Evolutionary conservation across 2,113 vertebrate species (phyloP), one percentile per base, ranked within the genome.

Genomic region (Sylvia atricapilla): DNA sequence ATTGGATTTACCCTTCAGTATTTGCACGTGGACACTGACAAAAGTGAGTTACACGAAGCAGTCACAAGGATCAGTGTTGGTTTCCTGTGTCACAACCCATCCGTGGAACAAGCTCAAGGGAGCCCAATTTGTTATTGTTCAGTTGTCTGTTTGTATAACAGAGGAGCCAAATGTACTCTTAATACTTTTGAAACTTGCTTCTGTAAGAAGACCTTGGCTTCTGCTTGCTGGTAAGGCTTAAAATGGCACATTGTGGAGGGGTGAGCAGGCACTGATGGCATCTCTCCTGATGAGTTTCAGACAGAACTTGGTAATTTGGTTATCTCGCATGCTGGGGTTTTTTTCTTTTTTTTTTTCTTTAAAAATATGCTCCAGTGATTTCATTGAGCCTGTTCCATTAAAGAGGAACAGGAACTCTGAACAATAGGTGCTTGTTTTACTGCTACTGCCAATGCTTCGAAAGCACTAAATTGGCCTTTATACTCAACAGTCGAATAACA

Each of bases 391-490:
- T 68, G 63, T 68, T 90, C 95, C 93, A 92, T 95, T 82, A 86
- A 69, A 76, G 76, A 95, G 81, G 69, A 93, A 89, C 78, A 62
- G 76, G 84, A 89, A 87, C 75, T 89, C 62, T 75, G 91, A 97
- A 97, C 95, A 97, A 95, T 78, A 83, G 90, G 58, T 67, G 83
- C 93, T 96, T 97, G 96, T 97, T 96, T 95, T 84, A 93, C 90
- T 89, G 94, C 91, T 86, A 88, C 88, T 89, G 93, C 93, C 92
- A 97, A 94, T 81, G 93, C 95, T 94, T 96, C 66, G 30, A 95
- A 96, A 95, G 94, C 91, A 81, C 89, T 96, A 85, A 96, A 96
- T 94, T 97, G 93, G 91, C 96, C 97, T 97, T 95, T 96, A 94
- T 96, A 94, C 73, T 92, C 92, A 97, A 94, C 82, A 95, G 83